phyloP scores from a whole-genome alignment of 1,140 invertebrate species.

The Drosophila paulistorum region DNA sequence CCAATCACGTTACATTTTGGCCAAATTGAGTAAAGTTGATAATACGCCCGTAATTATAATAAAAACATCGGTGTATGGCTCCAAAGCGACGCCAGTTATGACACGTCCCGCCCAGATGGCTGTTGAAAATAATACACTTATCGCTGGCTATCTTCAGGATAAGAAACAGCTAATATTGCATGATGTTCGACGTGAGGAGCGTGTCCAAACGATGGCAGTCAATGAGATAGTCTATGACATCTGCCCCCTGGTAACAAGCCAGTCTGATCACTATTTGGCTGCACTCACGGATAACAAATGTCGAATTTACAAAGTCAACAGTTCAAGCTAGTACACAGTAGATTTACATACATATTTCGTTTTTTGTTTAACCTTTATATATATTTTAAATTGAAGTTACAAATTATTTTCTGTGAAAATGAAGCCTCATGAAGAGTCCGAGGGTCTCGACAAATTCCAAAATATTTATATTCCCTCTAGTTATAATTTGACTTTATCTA shows the following conservation, averaged over 20 bases:
- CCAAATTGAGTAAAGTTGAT: constrained; percentile 84
- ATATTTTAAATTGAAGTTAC: neutral
- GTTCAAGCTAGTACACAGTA: constrained; percentile 13
- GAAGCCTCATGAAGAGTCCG: neutral
- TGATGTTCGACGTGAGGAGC: constrained; percentile 86
- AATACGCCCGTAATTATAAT: constrained; percentile 82
- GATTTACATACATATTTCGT: too few relatives aligned
- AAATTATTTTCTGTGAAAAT: constrained; percentile 34
- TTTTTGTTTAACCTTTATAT: neutral
- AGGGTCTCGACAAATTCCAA: too few relatives aligned
- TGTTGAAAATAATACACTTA: constrained; percentile 84
- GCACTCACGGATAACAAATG: constrained; percentile 87
- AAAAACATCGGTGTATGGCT: constrained; percentile 86
- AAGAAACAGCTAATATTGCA: constrained; percentile 86
- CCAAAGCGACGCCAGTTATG: constrained; percentile 86
- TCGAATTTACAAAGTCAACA: constrained; percentile 85
- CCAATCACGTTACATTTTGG: constrained; percentile 86
- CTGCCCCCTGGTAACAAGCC: constrained; percentile 83
- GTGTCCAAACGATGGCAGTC: constrained; percentile 85
- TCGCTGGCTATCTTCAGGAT: constrained; percentile 88
- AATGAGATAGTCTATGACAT: constrained; percentile 87
- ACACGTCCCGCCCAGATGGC: constrained; percentile 86
- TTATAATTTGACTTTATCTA: too few relatives aligned
- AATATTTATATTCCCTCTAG: too few relatives aligned
- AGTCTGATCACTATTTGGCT: constrained; percentile 84